Base-by-base conservation (phyloP, 2,888 invertebrate genomes). In the Oxystoma pomonae region DNA sequence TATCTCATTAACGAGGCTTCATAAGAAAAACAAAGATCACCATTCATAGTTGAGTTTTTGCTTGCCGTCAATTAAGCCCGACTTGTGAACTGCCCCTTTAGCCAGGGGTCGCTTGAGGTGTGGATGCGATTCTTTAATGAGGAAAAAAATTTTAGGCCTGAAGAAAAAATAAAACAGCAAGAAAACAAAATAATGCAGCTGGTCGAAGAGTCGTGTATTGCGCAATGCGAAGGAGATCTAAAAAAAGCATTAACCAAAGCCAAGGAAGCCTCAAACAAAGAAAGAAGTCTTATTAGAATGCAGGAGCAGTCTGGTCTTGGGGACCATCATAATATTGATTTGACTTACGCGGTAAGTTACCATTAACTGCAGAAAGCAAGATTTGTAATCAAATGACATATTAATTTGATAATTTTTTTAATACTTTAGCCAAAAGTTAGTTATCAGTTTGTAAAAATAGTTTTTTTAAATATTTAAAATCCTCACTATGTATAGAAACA, bases 201-300 rank as follows among this genome's bases (percentile, higher is more conserved):
- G 59, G 87, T 99, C 49, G 96, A 98, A 77, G 94, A 95, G 69
- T 96, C 97, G 0, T 94, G 95, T 70, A 78, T 90, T 65, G 87
- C 89, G 1, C 84, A 85, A 67, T 83, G 83, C 66, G 83, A 85
- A 63, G 87, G 87, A 57, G 87, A 91, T 68, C 80, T 81, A 63
- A 83, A 85, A 71, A 77, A 84, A 70, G 89, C 96, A 0, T 80
- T 98, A 57, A 91, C 93, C 61, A 93, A 96, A 78, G 98, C 98
- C 0, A 97, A 98, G 78, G 98, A 99, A 78, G 97, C 98, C 0
- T 96, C 96, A 0, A 88, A 94, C 7, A 87, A 97, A 75, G 98
- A 99, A 78, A 84, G 95, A 62, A 91, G 91, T 68, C 82, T 98
- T 58, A 93, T 96, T 67, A 85, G 94, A 62, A 87, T 96, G 78